Percentiles rank a stretch among this genome's conserved stretches.
These are phyloP conservation scores for Tupaia chinensis DNA, from an alignment of 2,113 vertebrate genomes.

Conservation along the genomic window DNA sequence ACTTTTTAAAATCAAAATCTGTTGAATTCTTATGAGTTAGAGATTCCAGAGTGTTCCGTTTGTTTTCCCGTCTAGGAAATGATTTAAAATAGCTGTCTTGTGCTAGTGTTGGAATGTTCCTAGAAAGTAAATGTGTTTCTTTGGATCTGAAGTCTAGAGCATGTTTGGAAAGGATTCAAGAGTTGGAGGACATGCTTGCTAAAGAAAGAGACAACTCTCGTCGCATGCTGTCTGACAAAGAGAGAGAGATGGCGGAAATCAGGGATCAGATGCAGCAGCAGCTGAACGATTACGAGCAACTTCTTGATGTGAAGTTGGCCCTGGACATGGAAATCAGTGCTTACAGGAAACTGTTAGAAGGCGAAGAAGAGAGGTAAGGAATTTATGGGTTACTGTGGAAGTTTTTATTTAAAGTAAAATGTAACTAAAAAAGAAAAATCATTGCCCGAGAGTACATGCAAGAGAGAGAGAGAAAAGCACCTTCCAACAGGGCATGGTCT, in stretches of 20 bases:
- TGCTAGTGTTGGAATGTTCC: not conserved
- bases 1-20: not conserved
- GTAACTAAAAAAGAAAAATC: too few species aligned
- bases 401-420: not conserved
- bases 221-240: slow-evolving; percentile 89
- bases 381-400: too few species aligned
- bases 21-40: not conserved
- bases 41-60: not conserved
- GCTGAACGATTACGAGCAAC: slow-evolving; percentile 92
- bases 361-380: slow-evolving; percentile 94
- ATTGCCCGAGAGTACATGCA: too few species aligned
- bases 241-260: slow-evolving; percentile 90
- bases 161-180: slow-evolving; percentile 91
- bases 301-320: slow-evolving; percentile 95
- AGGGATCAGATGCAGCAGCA: slow-evolving; percentile 92
- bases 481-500: too few species aligned
- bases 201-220: slow-evolving; percentile 90
- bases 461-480: too few species aligned
- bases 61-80: not conserved
- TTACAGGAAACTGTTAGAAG: slow-evolving; percentile 94
- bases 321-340: slow-evolving; percentile 96
- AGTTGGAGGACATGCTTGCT: slow-evolving; percentile 90
- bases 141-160: slow-evolving; percentile 87
- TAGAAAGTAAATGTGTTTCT: slow-evolving; percentile 8
- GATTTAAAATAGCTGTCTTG: slow-evolving; percentile 54